Conservation (phyloP, 2,797 vertebrate genomes). For the Typhlichthys eigenmanni region DNA sequence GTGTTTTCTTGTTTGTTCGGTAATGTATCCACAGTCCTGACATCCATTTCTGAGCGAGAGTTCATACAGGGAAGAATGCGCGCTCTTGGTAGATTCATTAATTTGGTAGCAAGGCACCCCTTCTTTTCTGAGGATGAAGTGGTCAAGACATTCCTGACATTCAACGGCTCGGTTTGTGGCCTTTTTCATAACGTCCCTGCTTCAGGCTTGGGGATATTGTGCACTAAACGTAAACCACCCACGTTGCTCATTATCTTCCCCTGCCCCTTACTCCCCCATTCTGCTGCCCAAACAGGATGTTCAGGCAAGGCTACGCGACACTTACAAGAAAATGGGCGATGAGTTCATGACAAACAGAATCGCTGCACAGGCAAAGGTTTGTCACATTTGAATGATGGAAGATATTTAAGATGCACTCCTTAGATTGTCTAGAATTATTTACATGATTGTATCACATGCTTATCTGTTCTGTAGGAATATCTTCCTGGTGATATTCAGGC, state of each 20-base stretch:
- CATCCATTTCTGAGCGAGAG: conserved; percentile 84
- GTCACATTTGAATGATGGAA: not conserved
- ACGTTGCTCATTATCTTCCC: conserved; percentile 10
- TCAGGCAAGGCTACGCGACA: conserved; percentile 89
- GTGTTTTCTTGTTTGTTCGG: conserved; percentile 16
- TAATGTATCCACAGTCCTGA: conserved; percentile 59
- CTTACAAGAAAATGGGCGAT: conserved; percentile 88
- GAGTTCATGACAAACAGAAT: conserved; percentile 92
- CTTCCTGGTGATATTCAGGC: conserved; percentile 92
- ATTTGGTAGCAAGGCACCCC: conserved; percentile 92
- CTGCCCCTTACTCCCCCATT: conserved; percentile 7
- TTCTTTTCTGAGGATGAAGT: conserved; percentile 91
- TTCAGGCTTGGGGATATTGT: conserved; percentile 6
- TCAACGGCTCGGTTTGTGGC: conserved; percentile 88
- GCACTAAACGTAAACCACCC: conserved; percentile 18
- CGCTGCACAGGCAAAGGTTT: conserved; percentile 90
- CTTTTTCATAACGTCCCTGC: not conserved
- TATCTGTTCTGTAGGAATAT: conserved; percentile 82
- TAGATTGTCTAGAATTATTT: too few relatives aligned
- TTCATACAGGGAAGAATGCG: conserved; percentile 94
- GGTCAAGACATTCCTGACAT: conserved; percentile 91
- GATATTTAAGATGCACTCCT: not conserved
- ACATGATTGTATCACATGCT: too few relatives aligned
- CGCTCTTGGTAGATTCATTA: conserved; percentile 89
- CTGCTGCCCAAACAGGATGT: conserved; percentile 82